Base-by-base conservation (phyloP, 2,888 invertebrate species). In the Microctonus brassicae region DNA sequence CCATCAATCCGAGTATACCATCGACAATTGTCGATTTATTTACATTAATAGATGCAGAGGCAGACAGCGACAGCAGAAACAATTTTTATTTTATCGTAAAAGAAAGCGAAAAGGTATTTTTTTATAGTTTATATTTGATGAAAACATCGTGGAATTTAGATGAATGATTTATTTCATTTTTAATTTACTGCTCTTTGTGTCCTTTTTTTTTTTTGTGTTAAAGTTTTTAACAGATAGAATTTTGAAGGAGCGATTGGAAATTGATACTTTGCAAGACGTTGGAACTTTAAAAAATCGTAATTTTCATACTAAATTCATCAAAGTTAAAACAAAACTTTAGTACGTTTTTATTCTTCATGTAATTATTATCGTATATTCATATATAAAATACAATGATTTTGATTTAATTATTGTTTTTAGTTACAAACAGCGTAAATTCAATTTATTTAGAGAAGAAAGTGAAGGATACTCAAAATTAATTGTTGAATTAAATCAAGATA, bases 361-460 rank as follows among this genome's bases (percentile, higher is more conserved):
- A n/a, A n/a, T n/a, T n/a, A n/a, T n/a, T n/a, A n/a, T n/a, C n/a
- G n/a, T n/a, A n/a, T n/a, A n/a, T n/a, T n/a, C n/a, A n/a, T n/a
- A n/a, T n/a, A n/a, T n/a, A n/a, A n/a, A n/a, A n/a, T n/a, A n/a
- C n/a, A n/a, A n/a, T n/a, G n/a, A n/a, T n/a, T n/a, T n/a, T n/a
- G n/a, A n/a, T n/a, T n/a, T n/a, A n/a, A n/a, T 61, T 36, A 24
- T 70, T 71, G 74, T 73, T 91, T 92, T 75, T 88, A 99, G 99
- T 88, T 99, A 99, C 88, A 99, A 99, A 88, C 99, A 99, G 88
- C 94, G 98, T 81, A 99, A 99, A 85, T 99, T 98, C 88, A 99
- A 99, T 90, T 90, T 99, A 81, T 95, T 99, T 85, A 92, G 99
- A 68, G 99, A 99, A 89, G 99, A 99, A 89, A 97, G 96, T 89